phyloP scores from a whole-genome alignment of 2,113 vertebrate genomes.

The Puntigrus tetrazona region DNA sequence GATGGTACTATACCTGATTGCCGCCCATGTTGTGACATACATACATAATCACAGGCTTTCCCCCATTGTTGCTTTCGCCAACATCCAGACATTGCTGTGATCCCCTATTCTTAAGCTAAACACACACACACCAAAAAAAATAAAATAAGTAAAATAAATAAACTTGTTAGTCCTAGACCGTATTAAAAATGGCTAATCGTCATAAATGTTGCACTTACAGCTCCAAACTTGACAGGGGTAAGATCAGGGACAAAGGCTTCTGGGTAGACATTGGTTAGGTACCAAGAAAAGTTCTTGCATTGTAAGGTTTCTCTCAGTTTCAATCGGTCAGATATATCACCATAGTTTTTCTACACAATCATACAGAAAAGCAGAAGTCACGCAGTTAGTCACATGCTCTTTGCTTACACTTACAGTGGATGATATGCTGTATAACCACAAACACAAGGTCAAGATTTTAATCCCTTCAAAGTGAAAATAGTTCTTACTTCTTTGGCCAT shows the following conservation, averaged over 20 bases:
- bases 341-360: conserved; percentile 80
- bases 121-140: background rate
- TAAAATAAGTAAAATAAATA: background rate
- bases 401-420: background rate
- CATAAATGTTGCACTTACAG: conserved; percentile 74
- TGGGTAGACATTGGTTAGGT: conserved; percentile 87
- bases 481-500: conserved; percentile 85
- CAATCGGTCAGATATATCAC: conserved; percentile 87
- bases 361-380: conserved; percentile 30
- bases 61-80: conserved; percentile 86
- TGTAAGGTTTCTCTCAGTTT: conserved; percentile 82
- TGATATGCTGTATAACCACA: background rate
- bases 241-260: conserved; percentile 91
- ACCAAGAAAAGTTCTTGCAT: conserved; percentile 96
- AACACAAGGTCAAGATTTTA: background rate
- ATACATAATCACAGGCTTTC: conserved; percentile 92
- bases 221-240: conserved; percentile 80
- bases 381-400: background rate
- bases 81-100: conserved; percentile 85
- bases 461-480: background rate
- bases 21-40: conserved; percentile 93
- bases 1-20: conserved; percentile 84
- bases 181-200: background rate
- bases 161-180: background rate
- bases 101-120: conserved; percentile 84